These are phyloP conservation scores for Drosophila repletoides DNA, from an alignment of 1,140 invertebrate genomes.

Conservation along the genomic window DNA sequence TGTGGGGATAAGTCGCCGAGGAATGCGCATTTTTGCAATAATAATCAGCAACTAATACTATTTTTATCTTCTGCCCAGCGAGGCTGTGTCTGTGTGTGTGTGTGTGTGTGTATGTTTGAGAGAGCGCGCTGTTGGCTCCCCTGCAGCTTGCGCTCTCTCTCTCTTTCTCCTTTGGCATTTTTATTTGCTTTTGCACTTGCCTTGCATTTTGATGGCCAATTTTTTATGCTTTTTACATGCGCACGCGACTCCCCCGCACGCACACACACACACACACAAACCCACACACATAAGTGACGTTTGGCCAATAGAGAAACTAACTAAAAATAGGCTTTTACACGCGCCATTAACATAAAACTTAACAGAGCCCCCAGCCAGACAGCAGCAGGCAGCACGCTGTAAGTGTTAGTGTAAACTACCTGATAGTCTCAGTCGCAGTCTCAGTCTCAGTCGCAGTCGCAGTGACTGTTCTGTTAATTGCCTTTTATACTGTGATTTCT, in stretches of 20 bases:
- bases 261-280: conserved; percentile 10
- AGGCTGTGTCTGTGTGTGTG: conserved; percentile 28
- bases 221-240: conserved; percentile 45
- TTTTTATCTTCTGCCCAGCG: conserved; percentile 76
- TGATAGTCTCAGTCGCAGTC: not conserved
- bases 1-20: conserved; percentile 69
- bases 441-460: not conserved
- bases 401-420: conserved; percentile 6
- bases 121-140: conserved; percentile 27
- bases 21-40: conserved; percentile 82
- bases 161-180: conserved; percentile 22
- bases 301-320: conserved; percentile 42
- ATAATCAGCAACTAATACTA: conserved; percentile 82
- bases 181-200: conserved; percentile 41
- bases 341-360: conserved; percentile 39
- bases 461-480: not conserved
- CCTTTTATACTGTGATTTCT: conserved; percentile 1
- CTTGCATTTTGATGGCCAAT: conserved; percentile 52
- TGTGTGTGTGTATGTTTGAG: conserved; percentile 1
- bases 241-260: conserved; percentile 38
- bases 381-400: not conserved
- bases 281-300: conserved; percentile 26
- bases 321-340: conserved; percentile 38
- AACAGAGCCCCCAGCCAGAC: conserved; percentile 28
- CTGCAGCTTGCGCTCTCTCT: conserved; percentile 37